These are phyloP conservation scores for Nyctibius bracteatus DNA, from an alignment of 2,113 vertebrate genomes.

Conservation along the genomic window DNA sequence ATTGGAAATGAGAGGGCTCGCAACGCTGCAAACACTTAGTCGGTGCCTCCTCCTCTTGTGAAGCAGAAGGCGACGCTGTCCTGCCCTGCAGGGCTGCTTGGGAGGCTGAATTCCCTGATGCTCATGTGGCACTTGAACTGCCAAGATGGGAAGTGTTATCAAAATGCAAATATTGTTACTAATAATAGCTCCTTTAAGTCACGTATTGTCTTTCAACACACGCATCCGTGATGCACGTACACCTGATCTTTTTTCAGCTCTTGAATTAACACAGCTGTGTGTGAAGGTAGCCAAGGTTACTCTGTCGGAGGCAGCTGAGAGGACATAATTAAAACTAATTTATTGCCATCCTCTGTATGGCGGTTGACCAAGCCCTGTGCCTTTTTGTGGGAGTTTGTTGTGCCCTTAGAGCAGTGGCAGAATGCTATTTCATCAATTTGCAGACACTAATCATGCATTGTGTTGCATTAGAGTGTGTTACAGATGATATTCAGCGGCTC, in stretches of 20 bases:
- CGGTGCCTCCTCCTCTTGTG: neutral
- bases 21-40: neutral
- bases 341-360: neutral
- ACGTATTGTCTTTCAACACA: neutral
- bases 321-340: neutral
- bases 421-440: neutral
- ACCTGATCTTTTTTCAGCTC: neutral
- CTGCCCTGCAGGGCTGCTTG: neutral
- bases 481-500: neutral
- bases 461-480: neutral
- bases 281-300: neutral
- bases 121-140: neutral
- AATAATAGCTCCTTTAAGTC: neutral
- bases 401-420: neutral
- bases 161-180: neutral
- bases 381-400: neutral
- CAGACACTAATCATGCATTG: neutral
- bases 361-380: neutral
- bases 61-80: neutral
- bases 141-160: neutral
- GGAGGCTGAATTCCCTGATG: neutral
- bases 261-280: neutral
- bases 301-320: neutral
- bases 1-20: neutral
- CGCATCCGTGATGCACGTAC: fast-evolving